Conservation (phyloP, 2,113 vertebrate genomes). For the Pelusios castaneus region DNA sequence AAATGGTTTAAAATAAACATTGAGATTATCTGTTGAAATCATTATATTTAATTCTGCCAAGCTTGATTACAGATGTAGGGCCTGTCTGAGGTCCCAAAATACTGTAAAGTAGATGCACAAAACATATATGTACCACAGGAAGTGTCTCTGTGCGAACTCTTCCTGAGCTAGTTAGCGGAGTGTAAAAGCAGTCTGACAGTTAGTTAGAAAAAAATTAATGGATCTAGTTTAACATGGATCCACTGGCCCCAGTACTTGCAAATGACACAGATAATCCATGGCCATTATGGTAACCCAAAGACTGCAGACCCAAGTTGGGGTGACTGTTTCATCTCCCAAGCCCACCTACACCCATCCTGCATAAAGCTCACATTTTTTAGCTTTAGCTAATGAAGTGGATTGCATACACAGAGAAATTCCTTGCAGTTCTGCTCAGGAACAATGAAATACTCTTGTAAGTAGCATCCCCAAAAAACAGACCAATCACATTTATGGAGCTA, state of each 20-base stretch:
- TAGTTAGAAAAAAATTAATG: background rate
- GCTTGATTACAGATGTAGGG: background rate
- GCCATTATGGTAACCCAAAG: background rate
- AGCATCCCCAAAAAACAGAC: background rate
- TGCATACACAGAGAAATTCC: background rate
- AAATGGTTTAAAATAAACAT: background rate
- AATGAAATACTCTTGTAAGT: background rate
- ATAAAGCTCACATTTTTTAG: background rate
- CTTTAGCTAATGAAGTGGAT: background rate
- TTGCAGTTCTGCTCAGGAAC: background rate
- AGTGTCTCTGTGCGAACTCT: background rate
- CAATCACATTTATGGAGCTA: background rate
- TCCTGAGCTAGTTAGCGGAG: background rate
- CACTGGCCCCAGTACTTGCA: rapidly evolving
- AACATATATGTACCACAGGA: background rate
- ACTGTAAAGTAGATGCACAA: background rate
- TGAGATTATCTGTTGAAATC: background rate
- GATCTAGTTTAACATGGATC: background rate
- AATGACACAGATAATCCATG: background rate
- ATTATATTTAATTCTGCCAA: background rate
- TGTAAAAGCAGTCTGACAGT: background rate
- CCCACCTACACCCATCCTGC: background rate
- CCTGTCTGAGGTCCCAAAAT: background rate
- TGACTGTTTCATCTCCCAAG: rapidly evolving
- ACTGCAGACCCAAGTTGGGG: background rate